Percentiles rank a stretch among this genome's conserved stretches.
phyloP scores from a whole-genome alignment of 2,113 vertebrate species.

The Oncorhynchus keta region DNA sequence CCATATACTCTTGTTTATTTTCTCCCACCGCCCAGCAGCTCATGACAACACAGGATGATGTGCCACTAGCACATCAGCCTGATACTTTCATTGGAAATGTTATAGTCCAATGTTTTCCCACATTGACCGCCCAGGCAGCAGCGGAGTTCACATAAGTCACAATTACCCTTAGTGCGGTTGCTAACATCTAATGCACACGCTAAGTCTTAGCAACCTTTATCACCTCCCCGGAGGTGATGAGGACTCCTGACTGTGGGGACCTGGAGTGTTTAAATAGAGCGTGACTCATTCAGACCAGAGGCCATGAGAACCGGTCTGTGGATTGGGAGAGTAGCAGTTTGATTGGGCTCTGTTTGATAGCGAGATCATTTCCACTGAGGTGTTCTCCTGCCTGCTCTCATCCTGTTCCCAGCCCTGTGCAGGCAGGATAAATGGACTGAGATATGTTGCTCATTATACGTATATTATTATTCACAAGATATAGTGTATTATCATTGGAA shows the following conservation, averaged over 20 bases:
- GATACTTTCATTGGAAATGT: constrained; percentile 46
- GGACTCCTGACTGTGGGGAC: constrained; percentile 23
- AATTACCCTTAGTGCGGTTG: constrained; percentile 17
- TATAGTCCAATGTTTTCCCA: constrained; percentile 39
- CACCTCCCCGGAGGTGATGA: constrained; percentile 21
- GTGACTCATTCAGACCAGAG: neutral
- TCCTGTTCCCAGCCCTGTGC: constrained; percentile 40
- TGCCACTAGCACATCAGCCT: constrained; percentile 37
- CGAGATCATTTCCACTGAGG: constrained; percentile 36
- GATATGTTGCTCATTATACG: constrained; percentile 51
- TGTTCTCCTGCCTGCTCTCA: neutral
- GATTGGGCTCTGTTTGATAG: neutral
- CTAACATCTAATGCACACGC: constrained; percentile 7
- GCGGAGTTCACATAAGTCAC: constrained; percentile 13
- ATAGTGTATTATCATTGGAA: constrained; percentile 62
- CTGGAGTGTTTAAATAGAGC: neutral
- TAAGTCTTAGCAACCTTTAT: constrained; percentile 3
- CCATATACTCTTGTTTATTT: neutral
- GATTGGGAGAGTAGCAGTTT: neutral
- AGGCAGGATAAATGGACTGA: constrained; percentile 52
- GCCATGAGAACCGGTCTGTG: neutral
- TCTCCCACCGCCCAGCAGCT: constrained; percentile 7
- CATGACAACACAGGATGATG: constrained; percentile 40
- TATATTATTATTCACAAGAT: constrained; percentile 60
- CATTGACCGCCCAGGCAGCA: constrained; percentile 23